Evolutionary conservation across 2,797 vertebrate species (phyloP), one percentile per base, ranked within the genome.

Genomic region (Melanotaenia parkinsoni): DNA sequence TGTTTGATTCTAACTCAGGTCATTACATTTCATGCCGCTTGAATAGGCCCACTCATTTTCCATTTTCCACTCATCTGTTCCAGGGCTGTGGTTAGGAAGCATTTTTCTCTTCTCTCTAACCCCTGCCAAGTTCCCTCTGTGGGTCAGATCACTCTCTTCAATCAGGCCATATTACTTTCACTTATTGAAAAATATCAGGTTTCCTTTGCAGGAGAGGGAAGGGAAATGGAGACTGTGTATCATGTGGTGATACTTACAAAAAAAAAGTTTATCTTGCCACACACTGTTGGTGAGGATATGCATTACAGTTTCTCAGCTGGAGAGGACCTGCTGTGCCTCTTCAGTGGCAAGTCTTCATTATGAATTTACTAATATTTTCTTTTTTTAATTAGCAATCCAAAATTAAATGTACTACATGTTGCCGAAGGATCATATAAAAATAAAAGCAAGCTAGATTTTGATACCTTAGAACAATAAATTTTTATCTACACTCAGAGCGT

Each of bases 141-240:
- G 59, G 58, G 47, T 73, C 79, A 67, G 45, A 58, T 82, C 58
- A 63, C 35, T 72, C 51, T 67, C 78, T 68, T 72, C 58, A 70
- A 78, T 79, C 64, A 58, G 72, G 63, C 76, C 75, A 50, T 74
- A 81, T 89, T 83, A 80, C 81, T 84, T 86, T 83, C 75, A 70
- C 72, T 79, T 79, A 77, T 79, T 85, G 75, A 84, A 74, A 20
- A 73, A 82, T 62, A 91, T 92, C 89, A 79, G 54, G 72, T 91
- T 88, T 82, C 86, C 85, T 63, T 66, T 14, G 76, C 85, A 84
- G 90, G 88, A 86, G 89, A 82, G 67, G 63, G 32, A 65, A 59
- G 61, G 81, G 18, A 81, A 83, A 86, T 26, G 38, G 78, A 87
- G 80, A 73, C 58, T 56, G 33, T 60, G 77, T 85, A 91, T 88